Base-by-base conservation (phyloP, 2,888 invertebrate genomes). In the Hirtodrosophila trivittata region DNA sequence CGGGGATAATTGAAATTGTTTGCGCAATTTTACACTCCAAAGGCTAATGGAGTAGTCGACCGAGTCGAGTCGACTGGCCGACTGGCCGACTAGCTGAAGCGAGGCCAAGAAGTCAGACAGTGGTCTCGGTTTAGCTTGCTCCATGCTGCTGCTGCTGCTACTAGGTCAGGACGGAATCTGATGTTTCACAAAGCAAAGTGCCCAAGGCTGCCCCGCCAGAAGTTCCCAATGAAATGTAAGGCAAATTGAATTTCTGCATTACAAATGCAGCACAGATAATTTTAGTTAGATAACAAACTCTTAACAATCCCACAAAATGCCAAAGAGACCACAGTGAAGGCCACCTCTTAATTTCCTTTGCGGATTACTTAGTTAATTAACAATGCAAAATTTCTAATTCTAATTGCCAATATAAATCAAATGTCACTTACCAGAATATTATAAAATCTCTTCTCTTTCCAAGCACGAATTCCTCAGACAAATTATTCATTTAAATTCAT, bases 1-100 rank as follows among this genome's bases (percentile, higher is more conserved):
- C 63, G 72, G 86, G 86, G 65, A 82, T 86, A 86, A 87, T 86
- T 86, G 86, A 87, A 87, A 87, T 87, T 85, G 87, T 85, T 86
- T 87, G 86, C 86, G 77, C 87, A 87, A 86, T 87, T 86, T 86
- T 75, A 86, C 86, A 87, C 86, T 86, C 78, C 71, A 87, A 80
- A 73, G 81, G 75, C 80, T 87, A 87, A 84, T 86, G 84, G 78
- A 87, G 86, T 77, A 75, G 75, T 77, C 82, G 86, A 84, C 83
- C 83, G 71, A 86, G 78, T 84, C 81, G 66, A 80, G n/a, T 12
- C 28, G 47, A 49, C 7, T 28, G 3, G n/a, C 2, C 28, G 28
- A 21, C 78, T 77, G 72, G 64, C 57, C 62, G 59, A 55, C 80
- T 72, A 82, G 75, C 78, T 66, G 68, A 76, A 58, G 58, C 71